These are phyloP conservation scores for Phyllostomus hastatus DNA, from an alignment of 2,113 vertebrate genomes.

Conservation along the genomic window DNA sequence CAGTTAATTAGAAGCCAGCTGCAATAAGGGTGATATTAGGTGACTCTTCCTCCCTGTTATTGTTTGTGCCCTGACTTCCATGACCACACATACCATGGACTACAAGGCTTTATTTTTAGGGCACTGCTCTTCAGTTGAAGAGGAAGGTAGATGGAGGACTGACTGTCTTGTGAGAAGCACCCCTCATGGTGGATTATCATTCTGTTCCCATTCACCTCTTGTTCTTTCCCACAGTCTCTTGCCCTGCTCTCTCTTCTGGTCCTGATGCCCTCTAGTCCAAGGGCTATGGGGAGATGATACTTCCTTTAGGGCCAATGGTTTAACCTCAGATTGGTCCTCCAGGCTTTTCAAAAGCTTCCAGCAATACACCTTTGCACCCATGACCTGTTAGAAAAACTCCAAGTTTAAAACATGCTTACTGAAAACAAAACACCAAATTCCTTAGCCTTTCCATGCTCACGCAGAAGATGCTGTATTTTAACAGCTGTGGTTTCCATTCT, in stretches of 20 bases:
- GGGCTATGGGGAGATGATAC: neutral
- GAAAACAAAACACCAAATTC: constrained; percentile 8
- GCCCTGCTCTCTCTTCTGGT: neutral
- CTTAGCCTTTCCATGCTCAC: neutral
- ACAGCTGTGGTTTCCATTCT: neutral
- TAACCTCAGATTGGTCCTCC: neutral
- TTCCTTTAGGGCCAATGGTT: neutral
- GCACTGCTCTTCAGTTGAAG: neutral
- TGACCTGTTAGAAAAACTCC: neutral
- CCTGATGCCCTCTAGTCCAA: neutral
- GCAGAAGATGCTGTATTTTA: constrained; percentile 16
- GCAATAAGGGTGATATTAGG: neutral
- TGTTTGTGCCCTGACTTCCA: neutral
- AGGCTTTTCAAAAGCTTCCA: neutral
- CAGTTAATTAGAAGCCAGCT: neutral
- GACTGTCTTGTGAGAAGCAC: neutral
- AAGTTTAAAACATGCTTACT: neutral
- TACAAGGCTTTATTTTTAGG: neutral
- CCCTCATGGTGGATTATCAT: neutral
- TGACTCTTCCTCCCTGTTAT: neutral
- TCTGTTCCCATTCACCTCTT: neutral
- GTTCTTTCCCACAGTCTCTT: neutral
- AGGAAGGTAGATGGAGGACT: neutral
- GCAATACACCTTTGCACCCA: neutral
- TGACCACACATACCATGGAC: neutral